Conservation (phyloP, 2,888 invertebrate genomes). For the Rhagonycha fulva region DNA sequence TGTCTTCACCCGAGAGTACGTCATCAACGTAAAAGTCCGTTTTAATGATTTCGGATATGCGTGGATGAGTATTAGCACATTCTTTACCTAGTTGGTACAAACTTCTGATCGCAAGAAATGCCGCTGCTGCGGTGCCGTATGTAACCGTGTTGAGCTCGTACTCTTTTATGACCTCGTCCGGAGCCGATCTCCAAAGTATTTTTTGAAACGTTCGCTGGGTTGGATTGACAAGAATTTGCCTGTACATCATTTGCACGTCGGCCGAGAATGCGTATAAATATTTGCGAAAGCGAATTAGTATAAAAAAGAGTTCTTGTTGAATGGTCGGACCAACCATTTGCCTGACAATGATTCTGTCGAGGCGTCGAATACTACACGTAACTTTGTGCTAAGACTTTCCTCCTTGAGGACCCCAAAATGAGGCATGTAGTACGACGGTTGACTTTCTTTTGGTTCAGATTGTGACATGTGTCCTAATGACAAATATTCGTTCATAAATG, state of each 20-base stretch:
- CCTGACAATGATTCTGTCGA: background rate
- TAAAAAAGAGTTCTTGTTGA: background rate
- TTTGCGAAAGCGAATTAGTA: background rate
- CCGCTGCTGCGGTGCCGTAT: background rate
- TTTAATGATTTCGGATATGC: background rate
- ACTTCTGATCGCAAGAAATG: background rate
- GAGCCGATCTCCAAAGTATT: background rate
- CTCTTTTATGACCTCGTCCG: background rate
- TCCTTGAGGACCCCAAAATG: background rate
- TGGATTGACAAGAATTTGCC: background rate
- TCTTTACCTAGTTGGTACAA: background rate
- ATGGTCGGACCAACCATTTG: background rate
- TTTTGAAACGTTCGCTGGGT: background rate
- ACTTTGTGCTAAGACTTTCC: background rate
- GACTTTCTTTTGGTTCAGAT: background rate
- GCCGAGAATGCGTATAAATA: background rate
- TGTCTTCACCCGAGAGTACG: constrained; percentile 10
- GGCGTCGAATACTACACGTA: background rate
- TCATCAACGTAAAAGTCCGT: constrained; percentile 22
- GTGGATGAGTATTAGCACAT: background rate
- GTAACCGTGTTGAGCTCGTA: constrained; percentile 8
- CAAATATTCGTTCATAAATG: too few relatives aligned
- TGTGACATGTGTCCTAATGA: too few relatives aligned
- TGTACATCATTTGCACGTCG: background rate
- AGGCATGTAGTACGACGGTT: background rate